These are phyloP conservation scores for Solea senegalensis DNA, from an alignment of 2,113 vertebrate species.

Conservation along the genomic window DNA sequence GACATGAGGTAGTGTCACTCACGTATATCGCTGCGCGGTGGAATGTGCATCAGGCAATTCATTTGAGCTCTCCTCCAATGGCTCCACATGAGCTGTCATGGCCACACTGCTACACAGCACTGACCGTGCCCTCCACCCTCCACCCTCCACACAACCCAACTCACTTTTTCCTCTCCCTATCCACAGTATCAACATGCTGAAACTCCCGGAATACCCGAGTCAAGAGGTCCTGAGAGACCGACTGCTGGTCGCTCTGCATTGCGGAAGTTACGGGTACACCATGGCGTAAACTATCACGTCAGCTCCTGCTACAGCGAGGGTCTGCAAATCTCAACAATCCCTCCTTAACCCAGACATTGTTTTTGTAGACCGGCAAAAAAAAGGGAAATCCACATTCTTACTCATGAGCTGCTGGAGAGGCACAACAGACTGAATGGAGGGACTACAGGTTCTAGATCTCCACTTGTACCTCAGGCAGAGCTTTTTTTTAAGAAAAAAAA, in stretches of 20 bases:
- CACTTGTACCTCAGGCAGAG: constrained; percentile 1
- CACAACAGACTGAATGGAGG: constrained; percentile 11
- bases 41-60: constrained; percentile 30
- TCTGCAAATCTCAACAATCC: constrained; percentile 3
- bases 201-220: constrained; percentile 97
- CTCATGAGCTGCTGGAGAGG: constrained; percentile 18
- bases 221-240: constrained; percentile 94
- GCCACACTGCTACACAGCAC: not conserved
- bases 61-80: not conserved
- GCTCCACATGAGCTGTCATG: constrained; percentile 2
- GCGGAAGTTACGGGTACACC: constrained; percentile 98
- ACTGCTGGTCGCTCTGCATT: constrained; percentile 95
- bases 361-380: constrained; percentile 9
- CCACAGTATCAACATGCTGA: constrained; percentile 98
- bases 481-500: not conserved
- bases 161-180: not conserved
- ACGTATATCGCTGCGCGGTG: not conserved
- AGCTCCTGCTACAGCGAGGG: constrained; percentile 12
- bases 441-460: constrained; percentile 1
- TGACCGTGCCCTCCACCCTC: not conserved
- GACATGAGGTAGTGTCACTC: not conserved
- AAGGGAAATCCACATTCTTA: constrained; percentile 5
- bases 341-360: not conserved
- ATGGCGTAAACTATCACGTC: constrained; percentile 85
- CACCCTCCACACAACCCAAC: not conserved